Conservation (phyloP, 2,113 vertebrate species). For the Catharus bicknelli region DNA sequence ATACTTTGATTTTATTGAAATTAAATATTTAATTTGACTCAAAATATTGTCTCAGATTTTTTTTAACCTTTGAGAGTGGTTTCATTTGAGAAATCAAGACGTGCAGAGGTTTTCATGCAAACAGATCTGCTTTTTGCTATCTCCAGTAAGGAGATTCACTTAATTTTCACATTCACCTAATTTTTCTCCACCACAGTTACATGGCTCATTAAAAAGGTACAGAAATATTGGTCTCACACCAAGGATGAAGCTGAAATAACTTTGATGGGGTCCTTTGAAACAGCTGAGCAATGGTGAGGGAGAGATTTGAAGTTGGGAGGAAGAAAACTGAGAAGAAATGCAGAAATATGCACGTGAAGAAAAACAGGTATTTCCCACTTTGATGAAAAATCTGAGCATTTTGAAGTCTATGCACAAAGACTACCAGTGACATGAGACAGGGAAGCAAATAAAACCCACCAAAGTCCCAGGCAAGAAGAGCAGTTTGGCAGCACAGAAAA, state of each 20-base stretch:
- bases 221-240: background rate
- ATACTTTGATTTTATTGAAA: conserved; percentile 28
- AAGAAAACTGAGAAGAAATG: background rate
- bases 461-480: background rate
- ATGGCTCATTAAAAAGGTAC: background rate
- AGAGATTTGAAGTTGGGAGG: background rate
- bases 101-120: background rate
- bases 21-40: conserved; percentile 39
- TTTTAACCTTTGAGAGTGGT: background rate
- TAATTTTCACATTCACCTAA: background rate
- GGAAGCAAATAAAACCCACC: background rate
- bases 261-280: background rate
- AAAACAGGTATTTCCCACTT: background rate
- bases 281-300: background rate
- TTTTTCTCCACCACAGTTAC: background rate
- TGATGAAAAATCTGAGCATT: background rate
- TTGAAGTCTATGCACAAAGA: background rate
- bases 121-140: background rate
- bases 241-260: background rate
- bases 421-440: background rate
- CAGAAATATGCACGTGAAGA: background rate
- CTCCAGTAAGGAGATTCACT: background rate
- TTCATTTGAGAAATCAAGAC: background rate
- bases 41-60: background rate
- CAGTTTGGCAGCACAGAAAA: background rate